Conservation (phyloP, 1,140 invertebrate genomes). For the silkworm (Bombyx mori) region ASM3026992v2 NC_085126.1:2469001-2469500, state of each 20-base stretch:
- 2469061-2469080: no score
- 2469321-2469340: constrained; percentile 73
- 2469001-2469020: no score
- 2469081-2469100: no score
- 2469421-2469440: constrained; percentile 27
- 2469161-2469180: no score
- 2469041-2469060: no score
- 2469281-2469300: constrained; percentile 15
- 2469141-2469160: no score
- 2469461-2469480: constrained; percentile 7
- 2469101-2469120: no score
- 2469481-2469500: neutral
- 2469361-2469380: constrained; percentile 32
- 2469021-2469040: no score
- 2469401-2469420: constrained; percentile 30
- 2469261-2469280: constrained; percentile 1
- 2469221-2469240: neutral
- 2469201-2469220: neutral
- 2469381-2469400: constrained; percentile 22
- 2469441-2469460: no score
- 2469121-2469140: no score
- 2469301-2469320: constrained; percentile 74
- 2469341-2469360: constrained; percentile 57
- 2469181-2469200: neutral
- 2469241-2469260: neutral